A percentile compares a stretch with the other conserved stretches of the same genome.
These are phyloP conservation scores for Lysiphlebus fabarum DNA, from an alignment of 1,140 invertebrate species.

Conservation along the genomic window DNA sequence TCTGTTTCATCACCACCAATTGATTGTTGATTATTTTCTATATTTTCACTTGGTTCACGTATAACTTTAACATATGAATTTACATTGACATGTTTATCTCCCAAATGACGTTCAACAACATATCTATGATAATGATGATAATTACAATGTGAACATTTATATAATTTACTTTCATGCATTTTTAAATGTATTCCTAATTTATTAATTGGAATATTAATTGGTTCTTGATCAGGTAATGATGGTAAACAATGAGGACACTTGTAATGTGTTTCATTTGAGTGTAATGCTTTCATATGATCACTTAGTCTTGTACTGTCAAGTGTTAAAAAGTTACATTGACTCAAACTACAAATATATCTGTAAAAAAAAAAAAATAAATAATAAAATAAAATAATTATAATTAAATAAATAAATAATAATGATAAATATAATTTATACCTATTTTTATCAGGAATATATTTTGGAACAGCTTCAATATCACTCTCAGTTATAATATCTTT, in stretches of 20 bases:
- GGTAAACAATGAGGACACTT: constrained; percentile 68
- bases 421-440: constrained; percentile 37
- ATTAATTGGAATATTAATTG: constrained; percentile 53
- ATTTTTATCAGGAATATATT: constrained; percentile 64
- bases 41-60: constrained; percentile 54
- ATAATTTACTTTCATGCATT: constrained; percentile 70
- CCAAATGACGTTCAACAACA: constrained; percentile 65
- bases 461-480: constrained; percentile 51
- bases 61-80: constrained; percentile 57
- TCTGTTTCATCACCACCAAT: constrained; percentile 26
- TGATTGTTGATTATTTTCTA: constrained; percentile 34
- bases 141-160: constrained; percentile 66
- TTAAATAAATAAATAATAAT: constrained; percentile 5
- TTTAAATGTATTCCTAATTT: constrained; percentile 68
- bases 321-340: constrained; percentile 68
- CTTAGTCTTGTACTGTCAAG: constrained; percentile 69
- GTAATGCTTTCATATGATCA: constrained; percentile 69
- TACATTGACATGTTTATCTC: constrained; percentile 61
- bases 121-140: constrained; percentile 64
- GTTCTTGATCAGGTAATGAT: constrained; percentile 43
- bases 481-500: constrained; percentile 24
- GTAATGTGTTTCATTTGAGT: constrained; percentile 61
- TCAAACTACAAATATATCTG: constrained; percentile 67
- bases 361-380: background rate
- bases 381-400: constrained; percentile 7